These are phyloP conservation scores for Anabacerthia variegaticeps DNA, from an alignment of 2,797 vertebrate genomes.

Conservation along the genomic window DNA sequence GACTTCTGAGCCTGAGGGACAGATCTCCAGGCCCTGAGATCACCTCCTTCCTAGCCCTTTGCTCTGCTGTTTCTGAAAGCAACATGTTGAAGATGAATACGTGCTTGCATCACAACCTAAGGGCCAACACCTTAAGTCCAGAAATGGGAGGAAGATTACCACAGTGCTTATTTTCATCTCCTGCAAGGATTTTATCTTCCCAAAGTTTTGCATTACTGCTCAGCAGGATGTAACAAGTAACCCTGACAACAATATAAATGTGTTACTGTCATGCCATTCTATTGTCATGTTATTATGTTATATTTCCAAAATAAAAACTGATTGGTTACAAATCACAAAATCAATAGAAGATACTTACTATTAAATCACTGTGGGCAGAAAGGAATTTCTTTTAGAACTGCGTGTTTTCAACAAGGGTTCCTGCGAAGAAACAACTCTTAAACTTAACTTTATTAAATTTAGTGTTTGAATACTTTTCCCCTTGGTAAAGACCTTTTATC, in stretches of 20 bases:
- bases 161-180: slow-evolving; percentile 66
- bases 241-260: slow-evolving; percentile 17
- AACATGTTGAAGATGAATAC: background rate
- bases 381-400: slow-evolving; percentile 26
- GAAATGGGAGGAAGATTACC: slow-evolving; percentile 66
- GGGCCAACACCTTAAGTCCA: slow-evolving; percentile 50
- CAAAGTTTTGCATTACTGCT: slow-evolving; percentile 44
- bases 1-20: background rate
- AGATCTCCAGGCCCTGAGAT: background rate
- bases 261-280: slow-evolving; percentile 59
- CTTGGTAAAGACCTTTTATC: slow-evolving; percentile 64
- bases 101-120: background rate
- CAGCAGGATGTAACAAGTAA: slow-evolving; percentile 11
- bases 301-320: slow-evolving; percentile 64
- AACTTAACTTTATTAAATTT: slow-evolving; percentile 71
- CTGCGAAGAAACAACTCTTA: slow-evolving; percentile 66
- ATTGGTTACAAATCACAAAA: slow-evolving; percentile 28
- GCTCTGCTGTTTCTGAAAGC: background rate
- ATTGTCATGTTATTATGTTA: slow-evolving; percentile 39
- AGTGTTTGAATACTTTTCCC: slow-evolving; percentile 62
- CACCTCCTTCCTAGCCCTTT: background rate
- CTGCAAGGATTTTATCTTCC: slow-evolving; percentile 57
- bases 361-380: background rate
- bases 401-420: slow-evolving; percentile 33
- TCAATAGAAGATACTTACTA: background rate